phyloP scores from a whole-genome alignment of 1,140 invertebrate genomes.

The Mercenaria mercenaria region DNA sequence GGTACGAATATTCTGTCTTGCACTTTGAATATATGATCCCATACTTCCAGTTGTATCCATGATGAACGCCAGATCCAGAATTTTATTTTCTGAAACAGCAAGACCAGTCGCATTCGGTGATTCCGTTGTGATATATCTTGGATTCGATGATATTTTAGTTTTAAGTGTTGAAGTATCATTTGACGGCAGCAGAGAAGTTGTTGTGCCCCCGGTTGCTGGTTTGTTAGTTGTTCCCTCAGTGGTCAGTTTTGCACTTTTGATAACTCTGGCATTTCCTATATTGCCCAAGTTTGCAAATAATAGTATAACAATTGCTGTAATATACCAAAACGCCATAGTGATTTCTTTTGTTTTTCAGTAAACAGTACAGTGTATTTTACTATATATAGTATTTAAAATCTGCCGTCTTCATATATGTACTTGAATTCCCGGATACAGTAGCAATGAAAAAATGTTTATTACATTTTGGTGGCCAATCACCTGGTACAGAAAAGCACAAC shows the following conservation, averaged over 20 bases:
- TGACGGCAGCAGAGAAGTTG: background rate
- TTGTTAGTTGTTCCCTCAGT: background rate
- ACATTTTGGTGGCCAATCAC: too few species aligned
- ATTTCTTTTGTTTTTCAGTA: too few species aligned
- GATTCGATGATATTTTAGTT: background rate
- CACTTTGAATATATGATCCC: conserved; percentile 41
- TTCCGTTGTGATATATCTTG: background rate
- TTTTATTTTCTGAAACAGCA: background rate
- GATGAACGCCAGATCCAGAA: conserved; percentile 52
- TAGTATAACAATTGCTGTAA: background rate
- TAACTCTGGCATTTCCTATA: background rate
- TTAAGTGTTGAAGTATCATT: background rate
- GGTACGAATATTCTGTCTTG: conserved; percentile 23
- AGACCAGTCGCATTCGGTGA: background rate
- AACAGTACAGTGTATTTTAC: too few species aligned
- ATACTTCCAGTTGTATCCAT: conserved; percentile 62
- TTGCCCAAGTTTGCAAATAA: background rate
- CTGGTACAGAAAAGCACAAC: too few species aligned
- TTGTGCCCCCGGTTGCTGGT: background rate
- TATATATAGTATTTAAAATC: too few species aligned
- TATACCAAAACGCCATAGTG: background rate
- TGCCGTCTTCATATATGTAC: too few species aligned
- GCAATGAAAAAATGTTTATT: too few species aligned
- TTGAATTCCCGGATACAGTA: too few species aligned
- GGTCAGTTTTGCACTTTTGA: background rate